Evolutionary conservation across 2,797 vertebrate species (phyloP).

Genomic region (Tenualosa thibaudeaui): DNA sequence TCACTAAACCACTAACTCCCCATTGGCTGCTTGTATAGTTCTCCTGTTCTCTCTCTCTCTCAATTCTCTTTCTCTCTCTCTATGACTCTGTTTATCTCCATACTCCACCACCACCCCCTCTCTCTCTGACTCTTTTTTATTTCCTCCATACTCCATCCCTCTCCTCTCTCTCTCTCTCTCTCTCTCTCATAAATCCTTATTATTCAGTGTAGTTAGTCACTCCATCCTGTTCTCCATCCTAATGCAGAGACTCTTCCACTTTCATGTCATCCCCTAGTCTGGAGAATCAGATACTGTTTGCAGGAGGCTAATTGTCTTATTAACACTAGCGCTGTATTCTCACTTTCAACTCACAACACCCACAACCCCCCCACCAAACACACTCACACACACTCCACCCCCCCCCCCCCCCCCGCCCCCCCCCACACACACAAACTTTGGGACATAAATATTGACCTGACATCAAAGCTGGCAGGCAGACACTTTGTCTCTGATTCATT

Average conservation of each 20-base stretch:
- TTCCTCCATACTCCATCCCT: neutral
- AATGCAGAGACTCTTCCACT: neutral
- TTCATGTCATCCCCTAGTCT: neutral
- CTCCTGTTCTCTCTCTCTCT: too few relatives aligned
- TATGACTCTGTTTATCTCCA: neutral
- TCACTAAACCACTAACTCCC: too few relatives aligned
- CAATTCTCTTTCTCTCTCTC: neutral
- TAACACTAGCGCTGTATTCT: slow-evolving; percentile 3
- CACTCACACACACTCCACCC: neutral
- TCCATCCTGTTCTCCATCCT: neutral
- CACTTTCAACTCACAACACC: neutral
- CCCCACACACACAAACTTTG: slow-evolving; percentile 51
- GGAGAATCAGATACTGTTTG: neutral
- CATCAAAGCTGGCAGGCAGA: slow-evolving; percentile 67
- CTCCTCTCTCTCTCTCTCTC: neutral
- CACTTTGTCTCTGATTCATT: slow-evolving; percentile 64
- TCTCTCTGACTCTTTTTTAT: neutral
- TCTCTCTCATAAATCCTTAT: neutral
- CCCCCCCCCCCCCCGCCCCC: slow-evolving; percentile 43
- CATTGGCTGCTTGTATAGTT: too few relatives aligned
- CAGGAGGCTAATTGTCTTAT: neutral
- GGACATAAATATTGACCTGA: slow-evolving; percentile 69
- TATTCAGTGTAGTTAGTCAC: neutral
- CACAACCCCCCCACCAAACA: neutral
- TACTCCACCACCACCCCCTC: neutral